Base-by-base conservation (phyloP, 2,888 invertebrate genomes). In the Tuberolachnus salignus region DNA sequence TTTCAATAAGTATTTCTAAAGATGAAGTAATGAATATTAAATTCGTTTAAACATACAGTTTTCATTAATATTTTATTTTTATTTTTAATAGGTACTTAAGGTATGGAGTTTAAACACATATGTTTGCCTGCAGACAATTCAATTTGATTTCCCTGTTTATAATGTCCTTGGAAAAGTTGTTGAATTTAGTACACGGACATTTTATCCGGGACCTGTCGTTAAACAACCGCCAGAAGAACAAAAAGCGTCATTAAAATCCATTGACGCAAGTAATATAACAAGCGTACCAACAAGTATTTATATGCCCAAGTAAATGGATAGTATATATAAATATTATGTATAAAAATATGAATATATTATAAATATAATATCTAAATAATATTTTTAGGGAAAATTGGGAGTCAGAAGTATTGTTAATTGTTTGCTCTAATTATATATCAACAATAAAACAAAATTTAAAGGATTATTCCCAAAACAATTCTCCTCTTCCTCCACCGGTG, bases 101-200 rank as follows among this genome's bases (percentile, higher is more conserved):
- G 85, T 90, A 44, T 90, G 90, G 90, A 88, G 89, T 82, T 83
- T 90, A 55, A 87, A 87, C 81, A 88, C 89, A 81, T 88, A 89
- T 80, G 87, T 86, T 75, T 87, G 89, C 64, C 84, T 89, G 6
- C 90, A 90, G 84, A 88, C 87, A 0, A 83, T 90, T 21, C 86
- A 87, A 81, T 85, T 90, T 19, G 86, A 87, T 81, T 90, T 89
- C 81, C 89, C 90, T 0, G 88, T 88, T 42, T 86, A 89, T 63
- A 87, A 87, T 1, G 86, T 89, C 1, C 85, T 88, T 19, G 90
- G 90, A 1, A 81, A 81, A 59, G 74, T 80, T 21, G 80, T 81
- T 10, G 80, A 82, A 64, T 82, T 82, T 70, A 81, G 81, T 53
- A 19, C 14, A 10, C 80, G 81, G 26, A 81, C 73, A 61, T 80